These are phyloP conservation scores for Gasteruption jaculator DNA, from an alignment of 2,888 invertebrate genomes.

Conservation along the genomic window DNA sequence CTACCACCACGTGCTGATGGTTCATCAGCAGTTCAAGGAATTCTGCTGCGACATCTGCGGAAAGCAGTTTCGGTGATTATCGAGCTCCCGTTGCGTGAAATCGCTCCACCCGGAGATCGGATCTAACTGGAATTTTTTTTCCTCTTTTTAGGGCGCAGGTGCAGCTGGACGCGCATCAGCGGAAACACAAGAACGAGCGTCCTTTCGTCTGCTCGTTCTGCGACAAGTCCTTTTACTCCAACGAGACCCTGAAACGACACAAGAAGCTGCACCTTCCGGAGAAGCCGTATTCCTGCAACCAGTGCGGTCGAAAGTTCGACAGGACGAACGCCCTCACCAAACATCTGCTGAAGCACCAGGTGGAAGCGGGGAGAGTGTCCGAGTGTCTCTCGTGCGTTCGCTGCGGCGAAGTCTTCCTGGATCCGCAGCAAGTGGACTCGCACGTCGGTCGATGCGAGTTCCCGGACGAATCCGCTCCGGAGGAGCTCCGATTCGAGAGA, in stretches of 20 bases:
- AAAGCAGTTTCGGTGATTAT: conserved; percentile 19
- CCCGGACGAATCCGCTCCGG: background rate
- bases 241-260: conserved; percentile 21
- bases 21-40: conserved; percentile 14
- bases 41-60: conserved; percentile 23
- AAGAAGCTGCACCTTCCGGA: conserved; percentile 15
- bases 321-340: conserved; percentile 14
- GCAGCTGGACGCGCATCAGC: conserved; percentile 19
- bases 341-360: conserved; percentile 15
- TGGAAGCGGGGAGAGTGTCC: background rate
- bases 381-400: conserved; percentile 12
- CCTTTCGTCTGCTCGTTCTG: conserved; percentile 25
- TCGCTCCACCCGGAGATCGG: too few species aligned
- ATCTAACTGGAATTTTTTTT: background rate
- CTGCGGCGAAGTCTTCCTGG: conserved; percentile 16
- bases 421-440: background rate
- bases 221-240: conserved; percentile 23
- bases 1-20: conserved; percentile 12
- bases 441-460: conserved; percentile 6
- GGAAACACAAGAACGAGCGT: conserved; percentile 23
- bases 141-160: conserved; percentile 13
- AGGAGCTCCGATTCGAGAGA: conserved; percentile 2
- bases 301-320: conserved; percentile 17
- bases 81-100: too few species aligned
- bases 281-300: conserved; percentile 15